Percentiles rank a stretch among this genome's conserved stretches.
Evolutionary conservation across 30 jellyfish, hydroid and myxozoan genomes (phyloP).

Genomic region (Aurelia aurita): DNA sequence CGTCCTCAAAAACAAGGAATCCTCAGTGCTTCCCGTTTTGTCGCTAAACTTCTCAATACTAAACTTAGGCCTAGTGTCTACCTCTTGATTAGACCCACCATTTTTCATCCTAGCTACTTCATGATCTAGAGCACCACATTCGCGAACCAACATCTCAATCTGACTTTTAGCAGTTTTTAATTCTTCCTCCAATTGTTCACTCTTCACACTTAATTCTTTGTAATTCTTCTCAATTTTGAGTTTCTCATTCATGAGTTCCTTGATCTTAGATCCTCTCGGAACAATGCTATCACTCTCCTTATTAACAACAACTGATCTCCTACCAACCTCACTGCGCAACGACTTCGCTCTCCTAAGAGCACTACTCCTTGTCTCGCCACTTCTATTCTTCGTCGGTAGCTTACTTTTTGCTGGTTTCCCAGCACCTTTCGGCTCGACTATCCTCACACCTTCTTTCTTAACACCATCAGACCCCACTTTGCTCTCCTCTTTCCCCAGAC

Average conservation of each 20-base stretch:
- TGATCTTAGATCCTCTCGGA: constrained; percentile 53
- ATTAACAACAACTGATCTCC: constrained; percentile 3
- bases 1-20: constrained; percentile 55
- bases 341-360: constrained; percentile 57
- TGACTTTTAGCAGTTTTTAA: constrained; percentile 64
- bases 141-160: constrained; percentile 64
- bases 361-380: constrained; percentile 52
- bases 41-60: neutral
- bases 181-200: constrained; percentile 56
- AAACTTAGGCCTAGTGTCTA: neutral
- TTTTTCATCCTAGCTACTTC: constrained; percentile 60
- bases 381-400: neutral
- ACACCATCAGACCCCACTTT: neutral
- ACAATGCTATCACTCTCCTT: constrained; percentile 12
- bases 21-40: constrained; percentile 8
- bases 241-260: constrained; percentile 71
- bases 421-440: constrained; percentile 8
- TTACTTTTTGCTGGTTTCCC: constrained; percentile 20
- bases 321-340: neutral
- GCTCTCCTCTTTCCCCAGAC: neutral
- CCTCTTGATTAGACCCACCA: neutral
- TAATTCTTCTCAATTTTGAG: constrained; percentile 36
- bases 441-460: constrained; percentile 19
- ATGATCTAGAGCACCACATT: constrained; percentile 73
- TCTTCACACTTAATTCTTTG: constrained; percentile 45